Evolutionary conservation across 2,113 vertebrate genomes (phyloP).

Genomic region (Myodes glareolus): DNA sequence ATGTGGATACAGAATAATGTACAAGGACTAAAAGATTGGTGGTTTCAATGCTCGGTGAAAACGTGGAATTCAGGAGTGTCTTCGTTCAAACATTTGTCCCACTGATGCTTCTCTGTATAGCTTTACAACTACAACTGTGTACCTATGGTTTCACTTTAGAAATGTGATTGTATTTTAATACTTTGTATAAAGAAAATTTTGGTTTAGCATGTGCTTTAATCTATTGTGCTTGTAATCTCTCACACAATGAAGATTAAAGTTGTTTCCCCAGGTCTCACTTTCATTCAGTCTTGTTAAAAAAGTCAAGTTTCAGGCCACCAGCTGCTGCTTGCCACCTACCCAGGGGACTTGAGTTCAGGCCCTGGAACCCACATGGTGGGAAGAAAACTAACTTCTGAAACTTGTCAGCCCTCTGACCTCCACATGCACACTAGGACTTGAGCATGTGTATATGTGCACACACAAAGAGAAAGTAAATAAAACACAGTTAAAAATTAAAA

Average conservation of each 20-base stretch:
- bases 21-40: conserved; percentile 90
- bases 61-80: not conserved
- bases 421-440: not conserved
- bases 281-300: conserved; percentile 43
- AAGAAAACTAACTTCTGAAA: not conserved
- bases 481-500: no score
- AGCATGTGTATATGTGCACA: not conserved
- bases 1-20: conserved; percentile 99
- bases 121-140: conserved; percentile 47
- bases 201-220: not conserved
- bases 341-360: not conserved
- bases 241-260: conserved; percentile 22
- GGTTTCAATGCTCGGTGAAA: no score
- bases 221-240: conserved; percentile 24
- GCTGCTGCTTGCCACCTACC: not conserved
- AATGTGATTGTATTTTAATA: conserved; percentile 60
- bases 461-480: no score
- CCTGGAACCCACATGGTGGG: not conserved
- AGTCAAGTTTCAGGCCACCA: not conserved
- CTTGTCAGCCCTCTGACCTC: not conserved
- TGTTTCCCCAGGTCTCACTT: conserved; percentile 23
- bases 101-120: conserved; percentile 26
- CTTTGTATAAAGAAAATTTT: conserved; percentile 56
- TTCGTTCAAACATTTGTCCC: not conserved
- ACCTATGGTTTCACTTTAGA: conserved; percentile 55